Base-by-base conservation (phyloP, 2,888 invertebrate species). In the Calliopum simillimum region DNA sequence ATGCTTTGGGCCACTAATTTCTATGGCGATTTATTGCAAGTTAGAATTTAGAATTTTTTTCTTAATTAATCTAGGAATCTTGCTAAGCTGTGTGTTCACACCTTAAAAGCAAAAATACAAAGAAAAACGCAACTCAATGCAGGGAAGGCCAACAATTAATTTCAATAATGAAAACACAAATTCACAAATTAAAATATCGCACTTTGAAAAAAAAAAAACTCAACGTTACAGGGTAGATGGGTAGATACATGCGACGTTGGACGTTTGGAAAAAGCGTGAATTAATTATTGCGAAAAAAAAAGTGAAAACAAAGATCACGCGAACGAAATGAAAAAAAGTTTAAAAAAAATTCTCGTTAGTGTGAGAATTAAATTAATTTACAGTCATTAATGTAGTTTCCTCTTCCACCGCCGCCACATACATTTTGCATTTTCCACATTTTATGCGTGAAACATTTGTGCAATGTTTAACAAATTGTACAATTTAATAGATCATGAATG, bases 361-460 rank as follows among this genome's bases (percentile, higher is more conserved):
- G 19, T 64, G 64, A 51, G 64, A 64, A 64, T 64, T 25, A 51
- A 64, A 64, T 64, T 64, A 64, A 64, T 64, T 64, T 25, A 21
- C 51, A 19, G 64, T 41, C 46, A 61, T 61, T 61, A 61, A 46
- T 19, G 4, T 61, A 23, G 43, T 23, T 46, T 23, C 46, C 23
- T n/a, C n/a, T n/a, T n/a, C n/a, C n/a, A n/a, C 33, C 33, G 33
- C 21, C 61, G 33, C 11, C 19, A 19, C 23, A 19, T 46, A 46
- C 61, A 14, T 61, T 61, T 61, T 47, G 61, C 46, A 46, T 61
- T 46, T 46, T n/a, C n/a, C n/a, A 43, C 44, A 61, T 44, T 13
- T 61, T 61, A 46, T 61, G 19, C 33, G 33, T 61, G 23, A 13
- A 33, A 58, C 41, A 44, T 43, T 61, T 13, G 44, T 59, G n/a